Conservation (phyloP, 2,797 vertebrate species). For the Sebastes jordani region DNA sequence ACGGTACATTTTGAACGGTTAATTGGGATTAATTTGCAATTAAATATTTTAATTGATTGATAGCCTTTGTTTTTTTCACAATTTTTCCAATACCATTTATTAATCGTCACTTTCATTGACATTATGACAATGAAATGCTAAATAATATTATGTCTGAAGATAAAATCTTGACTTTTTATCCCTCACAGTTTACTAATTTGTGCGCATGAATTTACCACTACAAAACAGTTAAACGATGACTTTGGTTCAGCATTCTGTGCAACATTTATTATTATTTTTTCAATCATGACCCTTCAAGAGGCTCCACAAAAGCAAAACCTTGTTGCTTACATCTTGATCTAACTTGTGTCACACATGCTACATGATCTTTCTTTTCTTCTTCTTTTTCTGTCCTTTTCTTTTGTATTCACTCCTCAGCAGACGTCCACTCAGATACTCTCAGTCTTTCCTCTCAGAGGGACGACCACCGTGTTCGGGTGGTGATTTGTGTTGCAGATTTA, state of each 20-base stretch:
- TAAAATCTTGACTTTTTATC: not conserved
- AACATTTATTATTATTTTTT: not conserved
- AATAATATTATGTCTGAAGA: no score
- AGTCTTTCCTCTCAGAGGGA: conserved; percentile 87
- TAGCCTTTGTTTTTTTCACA: not conserved
- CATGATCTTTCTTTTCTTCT: not conserved
- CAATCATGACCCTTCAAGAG: not conserved
- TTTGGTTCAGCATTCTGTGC: not conserved
- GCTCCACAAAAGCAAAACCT: not conserved
- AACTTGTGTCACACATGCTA: not conserved
- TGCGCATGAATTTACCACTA: not conserved
- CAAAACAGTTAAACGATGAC: not conserved
- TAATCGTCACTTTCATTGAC: not conserved
- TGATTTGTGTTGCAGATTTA: conserved; percentile 90
- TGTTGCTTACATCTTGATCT: not conserved
- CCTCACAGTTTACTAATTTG: not conserved
- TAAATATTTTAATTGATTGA: no score
- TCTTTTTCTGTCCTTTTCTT: not conserved
- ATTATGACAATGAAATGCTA: no score
- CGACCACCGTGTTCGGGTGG: conserved; percentile 88
- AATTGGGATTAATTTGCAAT: no score
- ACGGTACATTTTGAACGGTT: no score
- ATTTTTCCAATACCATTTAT: not conserved
- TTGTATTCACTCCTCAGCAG: conserved; percentile 63
- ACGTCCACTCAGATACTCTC: conserved; percentile 87